phyloP scores from a whole-genome alignment of 2,888 invertebrate species.

The Achlya flavicornis region DNA sequence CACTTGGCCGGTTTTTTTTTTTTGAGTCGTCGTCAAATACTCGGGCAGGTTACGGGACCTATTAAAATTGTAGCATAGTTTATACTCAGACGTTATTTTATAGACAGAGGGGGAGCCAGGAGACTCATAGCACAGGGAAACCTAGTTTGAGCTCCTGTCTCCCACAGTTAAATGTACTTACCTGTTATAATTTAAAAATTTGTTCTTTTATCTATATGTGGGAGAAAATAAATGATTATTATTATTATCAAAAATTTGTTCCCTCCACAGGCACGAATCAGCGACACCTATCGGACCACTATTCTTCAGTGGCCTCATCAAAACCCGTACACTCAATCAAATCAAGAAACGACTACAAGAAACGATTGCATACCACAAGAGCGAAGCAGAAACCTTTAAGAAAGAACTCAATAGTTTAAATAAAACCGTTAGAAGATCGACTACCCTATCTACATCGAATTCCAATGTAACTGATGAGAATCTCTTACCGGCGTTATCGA shows the following conservation, averaged over 20 bases:
- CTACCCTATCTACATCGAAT: constrained; percentile 19
- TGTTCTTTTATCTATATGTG: too few relatives aligned
- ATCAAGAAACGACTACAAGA: constrained; percentile 66
- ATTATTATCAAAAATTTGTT: too few relatives aligned
- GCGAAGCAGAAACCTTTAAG: constrained; percentile 46
- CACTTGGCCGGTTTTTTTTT: too few relatives aligned
- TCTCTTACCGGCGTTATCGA: constrained; percentile 54
- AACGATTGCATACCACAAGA: constrained; percentile 57
- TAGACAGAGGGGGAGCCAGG: too few relatives aligned
- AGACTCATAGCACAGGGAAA: too few relatives aligned
- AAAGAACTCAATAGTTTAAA: constrained; percentile 18
- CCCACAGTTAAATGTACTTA: too few relatives aligned
- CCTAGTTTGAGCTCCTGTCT: too few relatives aligned
- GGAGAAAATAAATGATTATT: too few relatives aligned
- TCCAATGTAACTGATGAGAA: constrained; percentile 31
- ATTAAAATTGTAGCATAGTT: too few relatives aligned
- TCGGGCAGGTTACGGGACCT: too few relatives aligned
- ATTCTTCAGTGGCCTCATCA: constrained; percentile 74
- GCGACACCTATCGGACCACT: constrained; percentile 66
- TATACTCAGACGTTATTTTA: background rate
- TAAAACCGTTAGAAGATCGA: constrained; percentile 26
- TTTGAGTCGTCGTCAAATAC: too few relatives aligned
- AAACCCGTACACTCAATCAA: constrained; percentile 62
- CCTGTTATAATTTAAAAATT: too few relatives aligned
- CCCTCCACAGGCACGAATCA: constrained; percentile 40